These are phyloP conservation scores for Argopecten irradians DNA, from an alignment of 1,140 invertebrate species.

Conservation along the genomic window DNA sequence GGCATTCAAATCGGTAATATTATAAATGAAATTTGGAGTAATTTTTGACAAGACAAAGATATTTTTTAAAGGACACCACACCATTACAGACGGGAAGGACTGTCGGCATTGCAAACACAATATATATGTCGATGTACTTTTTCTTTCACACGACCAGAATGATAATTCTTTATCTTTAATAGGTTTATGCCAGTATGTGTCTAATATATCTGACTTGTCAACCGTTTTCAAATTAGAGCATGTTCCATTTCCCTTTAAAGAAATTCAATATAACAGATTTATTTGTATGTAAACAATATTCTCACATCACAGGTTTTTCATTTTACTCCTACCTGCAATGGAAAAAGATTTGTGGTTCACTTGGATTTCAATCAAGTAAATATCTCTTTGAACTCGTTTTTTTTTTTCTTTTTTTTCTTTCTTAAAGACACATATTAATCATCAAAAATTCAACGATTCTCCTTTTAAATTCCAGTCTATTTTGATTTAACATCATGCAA, in stretches of 20 bases:
- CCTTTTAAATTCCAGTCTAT: too few species aligned
- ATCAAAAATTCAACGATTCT: too few species aligned
- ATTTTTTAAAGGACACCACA: too few species aligned
- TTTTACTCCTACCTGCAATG: not conserved
- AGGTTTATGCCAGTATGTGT: not conserved
- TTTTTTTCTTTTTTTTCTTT: not conserved
- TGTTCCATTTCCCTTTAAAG: constrained; percentile 16
- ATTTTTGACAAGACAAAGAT: too few species aligned
- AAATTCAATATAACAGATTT: not conserved
- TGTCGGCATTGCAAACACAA: too few species aligned
- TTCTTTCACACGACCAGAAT: not conserved
- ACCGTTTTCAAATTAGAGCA: not conserved
- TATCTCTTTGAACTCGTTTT: not conserved
- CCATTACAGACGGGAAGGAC: too few species aligned
- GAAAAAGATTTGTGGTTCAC: too few species aligned
- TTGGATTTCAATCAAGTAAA: too few species aligned
- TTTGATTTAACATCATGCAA: too few species aligned
- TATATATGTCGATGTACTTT: not conserved
- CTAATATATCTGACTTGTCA: not conserved
- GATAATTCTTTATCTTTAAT: not conserved
- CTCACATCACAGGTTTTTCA: not conserved
- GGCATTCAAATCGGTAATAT: not conserved
- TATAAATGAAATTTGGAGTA: too few species aligned
- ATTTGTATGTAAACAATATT: constrained; percentile 19
- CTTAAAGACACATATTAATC: too few species aligned